phyloP scores from a whole-genome alignment of 53 echinoderm and acorn worm species.

The Echinometra lucunter region DNA sequence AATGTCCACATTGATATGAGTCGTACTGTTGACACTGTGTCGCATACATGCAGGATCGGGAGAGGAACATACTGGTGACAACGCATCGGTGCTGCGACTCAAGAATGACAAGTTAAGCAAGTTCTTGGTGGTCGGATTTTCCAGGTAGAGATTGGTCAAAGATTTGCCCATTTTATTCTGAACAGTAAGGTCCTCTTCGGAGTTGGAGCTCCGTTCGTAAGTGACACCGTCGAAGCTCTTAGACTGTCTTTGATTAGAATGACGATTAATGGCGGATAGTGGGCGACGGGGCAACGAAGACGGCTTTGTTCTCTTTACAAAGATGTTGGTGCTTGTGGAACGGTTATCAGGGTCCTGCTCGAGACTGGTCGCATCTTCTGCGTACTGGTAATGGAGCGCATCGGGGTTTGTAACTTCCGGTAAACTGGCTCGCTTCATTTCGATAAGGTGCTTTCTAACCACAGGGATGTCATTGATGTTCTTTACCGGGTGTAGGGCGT shows the following conservation, averaged over 20 bases:
- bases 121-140: slow-evolving; percentile 43
- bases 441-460: not conserved
- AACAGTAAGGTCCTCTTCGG: slow-evolving; percentile 65
- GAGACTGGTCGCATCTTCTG: not conserved
- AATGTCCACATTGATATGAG: slow-evolving; percentile 58
- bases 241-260: slow-evolving; percentile 58
- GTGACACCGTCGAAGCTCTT: slow-evolving; percentile 58
- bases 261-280: slow-evolving; percentile 57
- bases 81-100: slow-evolving; percentile 57
- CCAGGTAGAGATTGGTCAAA: slow-evolving; percentile 38
- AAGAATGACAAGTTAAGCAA: slow-evolving; percentile 60
- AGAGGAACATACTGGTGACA: not conserved
- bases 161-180: slow-evolving; percentile 50
- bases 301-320: slow-evolving; percentile 58
- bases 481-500: slow-evolving; percentile 59
- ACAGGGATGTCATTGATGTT: not conserved
- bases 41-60: not conserved
- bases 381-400: not conserved
- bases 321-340: not conserved
- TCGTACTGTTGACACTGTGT: slow-evolving; percentile 57
- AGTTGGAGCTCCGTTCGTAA: slow-evolving; percentile 58
- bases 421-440: slow-evolving; percentile 59
- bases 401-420: slow-evolving; percentile 54
- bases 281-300: slow-evolving; percentile 25
- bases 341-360: not conserved